A percentile compares a stretch with the other conserved stretches of the same genome.
These are phyloP conservation scores for Pipistrellus nathusii DNA, from an alignment of 2,797 vertebrate genomes.

Conservation along the genomic window DNA sequence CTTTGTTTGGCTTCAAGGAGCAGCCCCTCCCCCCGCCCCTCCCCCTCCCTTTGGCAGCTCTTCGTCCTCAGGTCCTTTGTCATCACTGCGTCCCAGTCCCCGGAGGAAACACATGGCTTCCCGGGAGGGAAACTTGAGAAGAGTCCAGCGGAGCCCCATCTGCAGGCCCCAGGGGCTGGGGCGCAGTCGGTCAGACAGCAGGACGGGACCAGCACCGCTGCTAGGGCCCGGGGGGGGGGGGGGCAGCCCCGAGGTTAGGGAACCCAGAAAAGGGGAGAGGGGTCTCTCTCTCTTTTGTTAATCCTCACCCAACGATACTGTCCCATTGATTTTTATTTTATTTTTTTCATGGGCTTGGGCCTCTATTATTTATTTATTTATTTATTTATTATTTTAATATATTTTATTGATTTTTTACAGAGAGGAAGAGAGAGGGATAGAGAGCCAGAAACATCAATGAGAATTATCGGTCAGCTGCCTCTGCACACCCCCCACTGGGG, in stretches of 20 bases:
- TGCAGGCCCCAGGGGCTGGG: neutral
- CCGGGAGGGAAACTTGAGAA: neutral
- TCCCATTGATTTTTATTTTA: too few species aligned
- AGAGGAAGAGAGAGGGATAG: too few species aligned
- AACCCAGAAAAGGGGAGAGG: neutral
- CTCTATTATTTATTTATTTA: too few species aligned
- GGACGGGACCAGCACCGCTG: neutral
- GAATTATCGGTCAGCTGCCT: too few species aligned
- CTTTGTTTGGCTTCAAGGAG: neutral
- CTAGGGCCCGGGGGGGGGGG: neutral
- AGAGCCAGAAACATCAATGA: too few species aligned
- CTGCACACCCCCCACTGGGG: too few species aligned
- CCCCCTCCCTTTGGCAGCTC: neutral
- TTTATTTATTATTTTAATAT: too few species aligned
- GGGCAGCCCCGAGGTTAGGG: neutral
- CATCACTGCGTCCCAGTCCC: neutral
- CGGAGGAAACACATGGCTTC: neutral
- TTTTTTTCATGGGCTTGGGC: too few species aligned
- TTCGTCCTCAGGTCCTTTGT: neutral
- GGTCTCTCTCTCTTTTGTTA: too few species aligned
- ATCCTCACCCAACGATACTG: too few species aligned
- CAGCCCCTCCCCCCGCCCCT: too few species aligned
- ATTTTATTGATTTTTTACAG: too few species aligned
- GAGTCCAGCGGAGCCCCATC: neutral
- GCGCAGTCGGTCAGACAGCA: neutral